Evolutionary conservation across 2,797 vertebrate genomes (phyloP), one percentile per base, ranked within the genome.

Genomic region (Takifugu ocellatus): DNA sequence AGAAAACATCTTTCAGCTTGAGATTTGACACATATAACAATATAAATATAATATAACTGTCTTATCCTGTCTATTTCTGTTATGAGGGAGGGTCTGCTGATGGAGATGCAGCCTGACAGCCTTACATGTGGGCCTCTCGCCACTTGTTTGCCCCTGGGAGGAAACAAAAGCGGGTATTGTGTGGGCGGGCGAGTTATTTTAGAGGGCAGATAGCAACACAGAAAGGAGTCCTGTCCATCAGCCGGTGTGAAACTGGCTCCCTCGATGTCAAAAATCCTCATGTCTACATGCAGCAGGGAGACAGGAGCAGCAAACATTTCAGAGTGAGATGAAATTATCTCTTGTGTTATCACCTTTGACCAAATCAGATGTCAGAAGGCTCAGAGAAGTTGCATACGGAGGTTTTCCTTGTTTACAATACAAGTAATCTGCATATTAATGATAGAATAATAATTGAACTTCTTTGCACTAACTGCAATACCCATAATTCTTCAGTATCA

Each of bases 161-260:
- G 46, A 17, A 75, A 87, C 82, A 83, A 83, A 71, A 68, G 80
- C 16, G 10, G 15, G 46, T 36, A 68, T 83, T 85, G 83, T 85
- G 58, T 54, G 46, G 54, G 25, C 54, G 5, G 67, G 12, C 5
- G 42, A 56, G 65, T 67, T 73, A 75, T 68, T 76, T 45, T 72
- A 77, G 65, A 59, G 59, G 6, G 8, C 50, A 51, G 54, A 74
- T 53, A 70, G 65, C 36, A 29, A 64, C 47, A 56, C 57, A 5
- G 46, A 56, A 15, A 49, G 55, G 45, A 39, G 45, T 26, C 59
- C n/a, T n/a, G 45, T 21, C 43, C 16, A 2, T 44, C 43, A 7
- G n/a, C 43, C 15, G 31, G 31, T 3, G 31, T 33, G 31, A 9
- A 7, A 33, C 31, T 10, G 43, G 2, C n/a, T 16, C 7, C 15